These are phyloP conservation scores for Mico argentatus DNA, from an alignment of 2,797 vertebrate species.

Conservation along the genomic window DNA sequence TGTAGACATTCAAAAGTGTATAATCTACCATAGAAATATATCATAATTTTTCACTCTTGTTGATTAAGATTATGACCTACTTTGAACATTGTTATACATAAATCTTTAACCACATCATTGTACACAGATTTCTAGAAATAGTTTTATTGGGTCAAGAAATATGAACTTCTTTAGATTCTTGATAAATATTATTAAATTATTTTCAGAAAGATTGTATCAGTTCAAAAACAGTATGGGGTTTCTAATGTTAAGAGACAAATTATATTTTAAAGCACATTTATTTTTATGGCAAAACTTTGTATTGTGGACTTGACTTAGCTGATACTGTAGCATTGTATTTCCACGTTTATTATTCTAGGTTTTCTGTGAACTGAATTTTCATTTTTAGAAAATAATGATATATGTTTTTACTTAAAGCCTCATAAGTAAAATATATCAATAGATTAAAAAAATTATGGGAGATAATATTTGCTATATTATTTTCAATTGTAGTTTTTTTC, in stretches of 20 bases:
- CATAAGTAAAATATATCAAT: background rate
- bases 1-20: background rate
- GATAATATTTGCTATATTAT: background rate
- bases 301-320: conserved; percentile 16
- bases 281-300: conserved; percentile 19
- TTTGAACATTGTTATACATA: background rate
- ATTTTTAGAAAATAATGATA: background rate
- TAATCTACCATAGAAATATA: background rate
- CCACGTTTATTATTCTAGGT: background rate
- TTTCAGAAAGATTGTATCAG: background rate
- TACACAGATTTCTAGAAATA: conserved; percentile 4
- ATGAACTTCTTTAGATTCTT: conserved; percentile 21
- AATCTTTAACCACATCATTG: background rate
- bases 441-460: background rate
- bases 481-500: conserved; percentile 42
- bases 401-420: background rate
- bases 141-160: conserved; percentile 14
- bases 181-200: background rate
- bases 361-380: conserved; percentile 32
- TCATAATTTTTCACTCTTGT: background rate
- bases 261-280: conserved; percentile 8
- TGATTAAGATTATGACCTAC: background rate
- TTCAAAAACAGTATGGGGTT: background rate
- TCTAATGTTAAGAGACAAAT: conserved; percentile 13
- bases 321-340: background rate